These are phyloP conservation scores for Drosophila arawakana DNA, from an alignment of 1,140 invertebrate genomes.

Conservation along the genomic window DNA sequence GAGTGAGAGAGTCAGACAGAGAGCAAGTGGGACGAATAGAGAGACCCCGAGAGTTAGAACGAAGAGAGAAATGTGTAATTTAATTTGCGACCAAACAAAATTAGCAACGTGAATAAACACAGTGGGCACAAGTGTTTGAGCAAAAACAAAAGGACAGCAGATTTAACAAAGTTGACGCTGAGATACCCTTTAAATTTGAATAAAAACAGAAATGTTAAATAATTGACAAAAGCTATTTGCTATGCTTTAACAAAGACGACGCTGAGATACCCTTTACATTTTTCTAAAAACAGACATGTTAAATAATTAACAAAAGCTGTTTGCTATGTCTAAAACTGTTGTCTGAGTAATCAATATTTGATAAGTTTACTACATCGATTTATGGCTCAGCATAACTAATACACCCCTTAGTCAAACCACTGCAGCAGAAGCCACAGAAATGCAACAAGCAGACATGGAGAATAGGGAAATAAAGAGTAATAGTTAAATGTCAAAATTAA, in stretches of 20 bases:
- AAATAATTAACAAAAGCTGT: neutral
- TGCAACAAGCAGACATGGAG: conserved; percentile 25
- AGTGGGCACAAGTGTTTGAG: conserved; percentile 7
- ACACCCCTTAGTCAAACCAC: conserved; percentile 10
- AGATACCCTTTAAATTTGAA: conserved; percentile 5
- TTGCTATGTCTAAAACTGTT: neutral
- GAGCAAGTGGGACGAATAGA: neutral
- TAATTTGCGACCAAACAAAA: conserved; percentile 68
- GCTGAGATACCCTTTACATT: conserved; percentile 1
- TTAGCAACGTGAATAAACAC: conserved; percentile 27
- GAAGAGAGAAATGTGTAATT: conserved; percentile 59
- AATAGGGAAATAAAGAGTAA: neutral
- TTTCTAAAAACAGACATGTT: neutral
- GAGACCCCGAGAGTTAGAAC: neutral
- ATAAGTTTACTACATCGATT: neutral
- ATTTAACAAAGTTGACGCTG: neutral
- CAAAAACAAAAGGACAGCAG: conserved; percentile 6
- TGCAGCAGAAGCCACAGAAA: conserved; percentile 31
- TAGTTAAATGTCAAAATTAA: conserved; percentile 19
- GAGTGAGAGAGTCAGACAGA: conserved; percentile 18
- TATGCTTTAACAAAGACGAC: conserved; percentile 2
- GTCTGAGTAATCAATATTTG: neutral
- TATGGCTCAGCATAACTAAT: neutral
- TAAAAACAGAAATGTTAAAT: neutral
- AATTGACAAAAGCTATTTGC: neutral